Evolutionary conservation across 1,140 invertebrate species (phyloP), one percentile per base, ranked within the genome.

Genomic region (Lineus longissimus): DNA sequence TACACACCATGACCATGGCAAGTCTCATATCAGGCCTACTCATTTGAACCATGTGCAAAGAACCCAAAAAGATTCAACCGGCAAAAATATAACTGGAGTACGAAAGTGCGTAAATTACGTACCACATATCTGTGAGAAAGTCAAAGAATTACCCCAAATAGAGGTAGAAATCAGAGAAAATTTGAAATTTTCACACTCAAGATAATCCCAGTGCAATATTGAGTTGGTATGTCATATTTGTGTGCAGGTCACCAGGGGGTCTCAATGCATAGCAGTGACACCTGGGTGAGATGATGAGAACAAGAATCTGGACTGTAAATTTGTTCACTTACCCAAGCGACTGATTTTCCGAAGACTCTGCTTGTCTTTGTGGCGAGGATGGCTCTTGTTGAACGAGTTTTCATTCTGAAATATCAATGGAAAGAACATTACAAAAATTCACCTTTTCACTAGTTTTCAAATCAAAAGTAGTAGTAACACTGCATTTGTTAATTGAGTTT

Each of bases 251-350:
- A 57, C 36, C 36, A 31, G 30, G 25, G 15, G 25, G 17, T 55
- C 29, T 57, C 13, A 57, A 31, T 25, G 36, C 6, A 57, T 15
- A 27, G 36, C 27, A 29, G 30, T 57, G 36, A 29, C 55, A 57
- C 22, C n/a, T 30, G 19, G 30, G 36, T 29, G 30, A 29, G 27
- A 19, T 9, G n/a, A 17, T 57, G 4, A 29, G 36, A 31, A 36
- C 36, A 7, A 36, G 55, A 31, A 30, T 31, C 22, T 29, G 17
- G 25, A 36, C 25, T 55, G 25, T 27, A 55, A 29, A 9, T 29
- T 27, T 6, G 30, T 27, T n/a, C 11, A 57, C 55, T 57, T 36
- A 57, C 55, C 55, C 55, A 57, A 11, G 17, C 55, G 55, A 29
- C 29, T 31, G 27, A 57, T 29, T 36, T 57, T 57, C 55, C 55